phyloP scores from a whole-genome alignment of 92 coral and sea anemone species.

The Virgularia gustaviana region DNA sequence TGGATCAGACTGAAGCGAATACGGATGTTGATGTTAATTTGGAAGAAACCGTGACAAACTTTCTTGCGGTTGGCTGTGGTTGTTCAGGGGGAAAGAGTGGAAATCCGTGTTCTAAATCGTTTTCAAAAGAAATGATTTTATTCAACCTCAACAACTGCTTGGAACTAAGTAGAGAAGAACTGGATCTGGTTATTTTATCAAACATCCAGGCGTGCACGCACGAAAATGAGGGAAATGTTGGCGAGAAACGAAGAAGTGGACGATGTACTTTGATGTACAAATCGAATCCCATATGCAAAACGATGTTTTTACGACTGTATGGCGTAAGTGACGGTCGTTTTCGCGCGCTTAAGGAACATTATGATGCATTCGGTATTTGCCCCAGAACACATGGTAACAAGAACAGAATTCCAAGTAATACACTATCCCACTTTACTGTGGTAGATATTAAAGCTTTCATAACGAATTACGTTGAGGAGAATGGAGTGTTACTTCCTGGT shows the following conservation, averaged over 20 bases:
- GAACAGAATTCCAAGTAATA: slow-evolving; percentile 39
- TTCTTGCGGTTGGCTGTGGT: slow-evolving; percentile 49
- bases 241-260: slow-evolving; percentile 46
- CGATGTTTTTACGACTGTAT: slow-evolving; percentile 47
- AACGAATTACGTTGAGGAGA: slow-evolving; percentile 49
- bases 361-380: slow-evolving; percentile 33
- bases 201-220: slow-evolving; percentile 55
- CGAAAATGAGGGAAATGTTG: slow-evolving; percentile 31
- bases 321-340: slow-evolving; percentile 56
- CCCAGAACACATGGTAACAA: slow-evolving; percentile 44
- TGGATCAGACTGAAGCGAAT: too few species aligned
- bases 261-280: slow-evolving; percentile 41
- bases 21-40: too few species aligned
- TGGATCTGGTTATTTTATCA: slow-evolving; percentile 55
- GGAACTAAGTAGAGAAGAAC: slow-evolving; percentile 48
- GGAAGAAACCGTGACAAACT: slow-evolving; percentile 43
- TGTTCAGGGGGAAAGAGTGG: slow-evolving; percentile 49
- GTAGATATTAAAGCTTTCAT: slow-evolving; percentile 44
- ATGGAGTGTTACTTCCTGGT: slow-evolving; percentile 49
- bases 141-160: slow-evolving; percentile 53
- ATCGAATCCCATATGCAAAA: slow-evolving; percentile 50
- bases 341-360: slow-evolving; percentile 58
- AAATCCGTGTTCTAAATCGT: slow-evolving; percentile 54
- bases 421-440: slow-evolving; percentile 27
- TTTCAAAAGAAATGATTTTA: slow-evolving; percentile 36